Base-by-base conservation (phyloP, 2,888 invertebrate genomes). In the Yponomeuta sedellus region DNA sequence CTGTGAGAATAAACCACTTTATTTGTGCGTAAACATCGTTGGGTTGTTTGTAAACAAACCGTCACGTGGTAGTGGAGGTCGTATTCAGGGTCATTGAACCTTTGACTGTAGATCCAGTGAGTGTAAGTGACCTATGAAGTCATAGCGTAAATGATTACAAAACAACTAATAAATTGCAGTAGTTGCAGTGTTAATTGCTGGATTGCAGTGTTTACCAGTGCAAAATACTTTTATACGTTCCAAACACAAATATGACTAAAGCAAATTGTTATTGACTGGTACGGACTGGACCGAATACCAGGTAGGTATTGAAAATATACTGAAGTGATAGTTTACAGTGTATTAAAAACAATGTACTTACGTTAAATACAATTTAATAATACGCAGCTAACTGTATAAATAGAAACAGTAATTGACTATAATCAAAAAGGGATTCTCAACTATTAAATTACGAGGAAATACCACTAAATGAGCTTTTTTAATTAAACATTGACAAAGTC, bases 11-110 rank as follows among this genome's bases (percentile, higher is more conserved):
- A 59, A 12, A 10, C 19, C 5, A 20, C 3, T 57, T 56, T 64
- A n/a, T 56, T 64, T 67, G 65, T 71, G 70, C 71, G 68, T 71
- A 70, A 72, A 57, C 57, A 64, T 70, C 72, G 70, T 63, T 66
- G 19, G 66, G 71, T 76, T 80, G 79, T 80, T 80, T 74, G 75
- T 76, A 74, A 81, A 81, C 77, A 81, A 71, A 20, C 16, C 63
- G 68, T 56, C 75, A 78, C 76, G 76, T 76, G 78, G 69, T 61
- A 64, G 62, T 66, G 71, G 69, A 67, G 64, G 19, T 56, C n/a
- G n/a, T 12, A 25, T 19, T 12, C 19, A 62, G 34, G 71, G 73
- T 73, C 68, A 68, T 59, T 71, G 74, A 72, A 69, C 72, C 70
- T 67, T 59, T 70, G 66, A 56, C 28, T 66, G 28, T 56, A 66